Evolutionary conservation across 2,888 invertebrate species (phyloP).

Genomic region (Ichneumoninae sp.): DNA sequence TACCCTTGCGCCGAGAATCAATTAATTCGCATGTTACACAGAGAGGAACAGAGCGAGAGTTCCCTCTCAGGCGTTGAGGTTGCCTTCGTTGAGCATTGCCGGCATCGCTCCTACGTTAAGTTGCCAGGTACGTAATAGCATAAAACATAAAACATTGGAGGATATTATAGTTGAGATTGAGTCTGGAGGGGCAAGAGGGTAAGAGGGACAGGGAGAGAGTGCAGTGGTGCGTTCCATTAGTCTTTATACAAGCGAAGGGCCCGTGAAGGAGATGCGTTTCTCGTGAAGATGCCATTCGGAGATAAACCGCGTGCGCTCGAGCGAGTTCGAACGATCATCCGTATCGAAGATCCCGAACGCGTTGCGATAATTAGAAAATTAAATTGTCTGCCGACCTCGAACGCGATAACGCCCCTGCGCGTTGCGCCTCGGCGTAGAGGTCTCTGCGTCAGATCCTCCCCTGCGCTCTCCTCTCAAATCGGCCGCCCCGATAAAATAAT

Average conservation of each 20-base stretch:
- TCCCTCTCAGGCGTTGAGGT: constrained; percentile 36
- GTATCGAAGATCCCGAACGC: constrained; percentile 61
- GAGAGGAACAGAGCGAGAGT: neutral
- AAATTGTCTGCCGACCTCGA: constrained; percentile 78
- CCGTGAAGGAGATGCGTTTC: constrained; percentile 47
- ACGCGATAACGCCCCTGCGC: constrained; percentile 1
- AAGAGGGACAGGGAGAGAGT: constrained; percentile 29
- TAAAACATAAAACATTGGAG: constrained; percentile 77
- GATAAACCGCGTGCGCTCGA: constrained; percentile 66
- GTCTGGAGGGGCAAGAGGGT: constrained; percentile 68
- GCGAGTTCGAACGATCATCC: constrained; percentile 36
- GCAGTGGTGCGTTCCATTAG: constrained; percentile 63
- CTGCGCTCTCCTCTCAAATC: constrained; percentile 2
- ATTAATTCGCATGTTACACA: constrained; percentile 65
- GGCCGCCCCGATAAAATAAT: constrained; percentile 5
- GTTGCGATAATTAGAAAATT: constrained; percentile 83
- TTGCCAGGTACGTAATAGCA: constrained; percentile 58
- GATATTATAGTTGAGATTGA: constrained; percentile 81
- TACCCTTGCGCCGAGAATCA: constrained; percentile 63
- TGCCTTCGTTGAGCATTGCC: constrained; percentile 32
- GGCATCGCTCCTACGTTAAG: constrained; percentile 37
- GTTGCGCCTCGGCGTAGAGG: neutral
- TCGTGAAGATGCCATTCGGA: constrained; percentile 66
- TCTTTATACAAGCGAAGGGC: constrained; percentile 59
- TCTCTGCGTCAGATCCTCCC: neutral